Evolutionary conservation across 1,140 invertebrate species (phyloP), one percentile per base, ranked within the genome.

Genomic region (Radopholus similis): DNA sequence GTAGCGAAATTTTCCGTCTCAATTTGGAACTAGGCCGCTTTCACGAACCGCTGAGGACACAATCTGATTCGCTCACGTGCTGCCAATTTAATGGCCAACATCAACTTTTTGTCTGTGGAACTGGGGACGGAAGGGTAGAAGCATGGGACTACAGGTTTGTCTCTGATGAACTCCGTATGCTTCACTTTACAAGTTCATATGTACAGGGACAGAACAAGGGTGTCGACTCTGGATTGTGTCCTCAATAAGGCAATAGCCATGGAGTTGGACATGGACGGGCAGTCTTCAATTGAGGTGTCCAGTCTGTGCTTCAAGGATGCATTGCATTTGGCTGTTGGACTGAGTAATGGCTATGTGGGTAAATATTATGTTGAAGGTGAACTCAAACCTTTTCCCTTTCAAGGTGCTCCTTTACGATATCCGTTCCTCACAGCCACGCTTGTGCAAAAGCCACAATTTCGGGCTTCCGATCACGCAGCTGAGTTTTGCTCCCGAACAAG

Each of bases 11-110:
- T 53, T 96, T 93, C 81, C 87, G 95, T 72, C 86, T 98, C 47
- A 98, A 98, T 86, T 86, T 98, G 67, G 93, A 97, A 85, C 87
- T 91, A 82, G 96, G 94, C 0, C 89, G 92, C 77, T 98, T 97
- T 85, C 84, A 95, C 70, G 89, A 89, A 75, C 89, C 94, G 0
- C 89, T 90, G 74, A 84, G 87, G 56, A 89, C 91, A 18, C 88
- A 89, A 54, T 88, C 89, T 6, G 87, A 86, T 2, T 51, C 63
- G 57, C 70, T 86, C 6, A 96, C 95, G 80, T 90, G 89, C 81
- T 91, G 91, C 81, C 87, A 88, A 56, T 89, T 97, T 3, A 97
- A 95, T 86, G 88, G 90, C 0, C 86, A 88, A 35, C 93, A 97
- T 87, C 88, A 95, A 75, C 85, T 97, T 35, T 82, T 98, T 40